Percentiles rank a stretch among this genome's conserved stretches.
Conservation (phyloP, 2,113 vertebrate species). For the Phrynosoma blainvillii region DNA sequence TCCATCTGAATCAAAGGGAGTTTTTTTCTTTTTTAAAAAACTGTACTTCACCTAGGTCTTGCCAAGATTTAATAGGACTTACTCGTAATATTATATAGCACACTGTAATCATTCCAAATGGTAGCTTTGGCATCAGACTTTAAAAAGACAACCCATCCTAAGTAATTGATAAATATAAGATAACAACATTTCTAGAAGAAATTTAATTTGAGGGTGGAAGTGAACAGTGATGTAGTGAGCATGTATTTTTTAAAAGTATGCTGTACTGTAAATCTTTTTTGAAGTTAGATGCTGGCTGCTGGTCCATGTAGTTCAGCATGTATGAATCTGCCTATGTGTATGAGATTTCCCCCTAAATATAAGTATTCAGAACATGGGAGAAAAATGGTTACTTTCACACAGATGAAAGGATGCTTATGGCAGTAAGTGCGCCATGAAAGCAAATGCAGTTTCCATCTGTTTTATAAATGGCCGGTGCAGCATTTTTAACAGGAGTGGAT, state of each 20-base stretch:
- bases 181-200: not conserved
- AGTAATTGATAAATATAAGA: not conserved
- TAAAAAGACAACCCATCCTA: not conserved
- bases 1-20: not conserved
- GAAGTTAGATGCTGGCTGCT: not conserved
- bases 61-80: not conserved
- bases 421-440: not conserved
- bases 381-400: constrained; percentile 7
- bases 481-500: constrained; percentile 25
- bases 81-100: not conserved
- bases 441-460: not conserved
- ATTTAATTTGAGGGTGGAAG: not conserved
- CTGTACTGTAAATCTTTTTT: not conserved
- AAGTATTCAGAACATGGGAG: not conserved
- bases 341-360: not conserved
- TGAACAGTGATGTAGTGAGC: not conserved
- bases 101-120: not conserved
- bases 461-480: not conserved
- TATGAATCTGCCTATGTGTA: not conserved
- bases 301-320: not conserved
- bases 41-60: not conserved
- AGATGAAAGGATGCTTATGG: not conserved
- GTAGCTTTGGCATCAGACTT: not conserved
- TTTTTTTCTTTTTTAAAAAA: not conserved
- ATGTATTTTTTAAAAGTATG: not conserved